A percentile compares a stretch with the other conserved stretches of the same genome.
These are phyloP conservation scores for Bovichtus variegatus DNA, from an alignment of 2,797 vertebrate genomes.

Conservation along the genomic window DNA sequence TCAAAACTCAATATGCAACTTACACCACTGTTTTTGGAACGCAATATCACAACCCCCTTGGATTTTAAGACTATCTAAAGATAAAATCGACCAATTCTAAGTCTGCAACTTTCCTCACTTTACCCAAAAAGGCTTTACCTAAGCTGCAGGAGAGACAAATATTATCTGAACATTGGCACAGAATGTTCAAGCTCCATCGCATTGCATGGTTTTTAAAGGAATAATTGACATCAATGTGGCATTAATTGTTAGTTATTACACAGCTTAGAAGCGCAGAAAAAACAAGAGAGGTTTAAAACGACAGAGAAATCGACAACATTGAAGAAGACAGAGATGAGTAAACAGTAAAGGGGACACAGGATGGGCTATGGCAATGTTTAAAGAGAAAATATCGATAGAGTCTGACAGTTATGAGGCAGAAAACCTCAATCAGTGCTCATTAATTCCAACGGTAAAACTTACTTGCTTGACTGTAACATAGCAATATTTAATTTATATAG, in stretches of 20 bases:
- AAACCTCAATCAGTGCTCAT: no score
- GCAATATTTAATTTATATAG: no score
- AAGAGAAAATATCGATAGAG: no score
- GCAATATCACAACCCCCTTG: neutral
- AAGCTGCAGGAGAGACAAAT: neutral
- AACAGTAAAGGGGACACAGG: no score
- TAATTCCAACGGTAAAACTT: no score
- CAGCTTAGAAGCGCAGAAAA: no score
- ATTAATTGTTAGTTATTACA: neutral
- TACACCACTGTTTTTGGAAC: neutral
- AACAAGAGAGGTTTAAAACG: no score
- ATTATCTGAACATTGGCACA: neutral
- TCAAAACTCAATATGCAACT: neutral
- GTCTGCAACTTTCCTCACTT: neutral
- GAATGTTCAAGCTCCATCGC: neutral
- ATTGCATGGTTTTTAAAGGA: neutral
- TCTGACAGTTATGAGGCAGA: no score
- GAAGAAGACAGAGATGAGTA: no score
- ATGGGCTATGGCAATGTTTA: no score
- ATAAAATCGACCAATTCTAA: neutral
- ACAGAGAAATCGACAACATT: no score
- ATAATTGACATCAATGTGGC: neutral
- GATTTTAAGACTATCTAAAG: neutral
- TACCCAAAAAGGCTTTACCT: neutral
- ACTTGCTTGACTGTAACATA: no score